Base-by-base conservation (phyloP, 2,113 vertebrate genomes). In the Xenus cinereus region DNA sequence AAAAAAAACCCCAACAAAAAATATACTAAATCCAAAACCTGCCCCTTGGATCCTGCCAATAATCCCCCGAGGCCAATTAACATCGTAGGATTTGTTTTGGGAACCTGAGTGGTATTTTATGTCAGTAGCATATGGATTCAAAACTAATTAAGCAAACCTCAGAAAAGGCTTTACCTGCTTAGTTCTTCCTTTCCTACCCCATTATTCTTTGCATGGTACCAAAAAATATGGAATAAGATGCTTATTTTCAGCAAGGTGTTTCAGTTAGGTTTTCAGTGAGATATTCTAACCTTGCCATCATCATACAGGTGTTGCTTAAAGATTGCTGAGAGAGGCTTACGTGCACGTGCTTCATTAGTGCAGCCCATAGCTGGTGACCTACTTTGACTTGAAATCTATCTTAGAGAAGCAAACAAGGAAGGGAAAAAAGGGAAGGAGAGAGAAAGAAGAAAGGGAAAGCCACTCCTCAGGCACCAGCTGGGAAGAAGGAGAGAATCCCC, bases 121-220 rank as follows among this genome's bases (percentile, higher is more conserved):
- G 35, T 82, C 62, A 76, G 79, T 51, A 48, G 13, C 39, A 64
- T 64, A 79, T 83, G 43, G 56, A 67, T 54, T 63, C 22, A 82
- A 88, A 85, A n/a, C 28, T 93, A 90, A 82, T 67, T 63, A 85
- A 88, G 17, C 14, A 93, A 79, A 72, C 22, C 9, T 63, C 39
- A 85, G 30, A 59, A 88, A 83, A 68, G 13, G 7, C 12, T 85
- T 82, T 82, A 32, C 17, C 7, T 79, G 16, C 86, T 90, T 51
- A 60, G 39, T 46, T 20, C 21, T 90, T 78, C 21, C 17, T 75
- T 88, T 88, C 57, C 22, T 82, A 32, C 22, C 64, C 6, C 14
- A 23, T 82, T 72, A 23, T 33, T 88, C 11, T 68, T 56, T 67
- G 12, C 39, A 51, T 41, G 7, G 17, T 46, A 28, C 4, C 62